Percentiles rank a stretch among this genome's conserved stretches.
Evolutionary conservation across 2,888 invertebrate species (phyloP).

Genomic region (Ellobium chinense): DNA sequence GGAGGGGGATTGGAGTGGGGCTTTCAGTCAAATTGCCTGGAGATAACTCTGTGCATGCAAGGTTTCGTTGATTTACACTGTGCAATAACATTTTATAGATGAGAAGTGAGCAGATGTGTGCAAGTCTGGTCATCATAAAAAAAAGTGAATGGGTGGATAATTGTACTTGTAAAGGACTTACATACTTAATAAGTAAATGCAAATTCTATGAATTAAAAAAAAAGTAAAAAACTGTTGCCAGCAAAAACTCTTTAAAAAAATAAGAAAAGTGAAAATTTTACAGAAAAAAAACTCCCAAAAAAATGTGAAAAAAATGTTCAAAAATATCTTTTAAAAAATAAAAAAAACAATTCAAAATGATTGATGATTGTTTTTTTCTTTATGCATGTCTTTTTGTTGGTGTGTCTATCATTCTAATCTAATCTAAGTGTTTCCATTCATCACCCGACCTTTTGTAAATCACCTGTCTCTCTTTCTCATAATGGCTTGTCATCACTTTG

Average conservation of each 20-base stretch:
- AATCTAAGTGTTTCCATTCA: no score
- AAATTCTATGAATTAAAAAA: slow-evolving; percentile 13
- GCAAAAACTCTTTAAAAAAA: neutral
- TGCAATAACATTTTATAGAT: slow-evolving; percentile 13
- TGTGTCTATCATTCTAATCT: no score
- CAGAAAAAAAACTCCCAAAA: neutral
- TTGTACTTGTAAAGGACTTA: no score
- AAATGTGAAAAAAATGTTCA: neutral
- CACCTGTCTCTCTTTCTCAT: no score
- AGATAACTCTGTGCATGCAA: no score
- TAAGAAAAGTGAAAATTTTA: neutral
- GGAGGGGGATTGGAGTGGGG: no score
- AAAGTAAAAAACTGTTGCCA: neutral
- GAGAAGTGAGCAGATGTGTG: neutral
- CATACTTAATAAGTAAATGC: neutral
- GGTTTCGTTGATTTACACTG: neutral
- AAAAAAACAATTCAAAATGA: neutral
- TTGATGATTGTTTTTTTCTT: neutral
- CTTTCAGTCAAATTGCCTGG: no score
- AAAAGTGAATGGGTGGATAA: no score
- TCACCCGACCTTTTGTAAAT: no score
- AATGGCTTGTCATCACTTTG: no score
- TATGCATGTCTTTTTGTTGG: no score
- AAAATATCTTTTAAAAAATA: neutral
- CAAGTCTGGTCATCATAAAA: neutral